These are phyloP conservation scores for Gracilinanus agilis DNA, from an alignment of 2,113 vertebrate species.

Conservation along the genomic window DNA sequence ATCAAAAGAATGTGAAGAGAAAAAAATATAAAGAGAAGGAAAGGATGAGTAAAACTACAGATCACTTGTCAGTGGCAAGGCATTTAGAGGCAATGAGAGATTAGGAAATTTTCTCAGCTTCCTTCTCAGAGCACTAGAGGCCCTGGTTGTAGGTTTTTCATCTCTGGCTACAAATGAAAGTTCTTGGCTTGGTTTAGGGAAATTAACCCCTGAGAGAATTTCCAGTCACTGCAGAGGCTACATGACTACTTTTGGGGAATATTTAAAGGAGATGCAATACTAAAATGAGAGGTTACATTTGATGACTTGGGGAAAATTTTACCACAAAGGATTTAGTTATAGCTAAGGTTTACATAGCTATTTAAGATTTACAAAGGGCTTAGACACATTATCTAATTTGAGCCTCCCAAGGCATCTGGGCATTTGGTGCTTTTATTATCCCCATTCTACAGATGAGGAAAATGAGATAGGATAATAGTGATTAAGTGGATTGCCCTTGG, in stretches of 20 bases:
- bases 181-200: background rate
- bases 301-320: background rate
- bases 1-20: background rate
- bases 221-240: background rate
- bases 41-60: background rate
- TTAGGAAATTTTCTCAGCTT: background rate
- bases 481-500: background rate
- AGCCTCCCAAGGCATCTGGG: constrained; percentile 24
- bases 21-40: background rate
- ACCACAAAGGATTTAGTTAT: background rate
- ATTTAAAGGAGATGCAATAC: background rate
- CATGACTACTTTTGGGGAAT: background rate
- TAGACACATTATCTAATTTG: constrained; percentile 4
- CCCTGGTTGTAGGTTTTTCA: background rate
- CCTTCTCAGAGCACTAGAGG: background rate
- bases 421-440: constrained; percentile 10
- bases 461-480: background rate
- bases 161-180: background rate
- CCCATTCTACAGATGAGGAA: constrained; percentile 27
- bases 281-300: background rate
- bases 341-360: background rate
- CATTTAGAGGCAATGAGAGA: background rate
- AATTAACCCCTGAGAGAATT: background rate
- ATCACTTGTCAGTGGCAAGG: background rate
- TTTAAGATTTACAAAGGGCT: background rate